Base-by-base conservation (phyloP, 2,888 invertebrate genomes). In the Archips crataeganus region DNA sequence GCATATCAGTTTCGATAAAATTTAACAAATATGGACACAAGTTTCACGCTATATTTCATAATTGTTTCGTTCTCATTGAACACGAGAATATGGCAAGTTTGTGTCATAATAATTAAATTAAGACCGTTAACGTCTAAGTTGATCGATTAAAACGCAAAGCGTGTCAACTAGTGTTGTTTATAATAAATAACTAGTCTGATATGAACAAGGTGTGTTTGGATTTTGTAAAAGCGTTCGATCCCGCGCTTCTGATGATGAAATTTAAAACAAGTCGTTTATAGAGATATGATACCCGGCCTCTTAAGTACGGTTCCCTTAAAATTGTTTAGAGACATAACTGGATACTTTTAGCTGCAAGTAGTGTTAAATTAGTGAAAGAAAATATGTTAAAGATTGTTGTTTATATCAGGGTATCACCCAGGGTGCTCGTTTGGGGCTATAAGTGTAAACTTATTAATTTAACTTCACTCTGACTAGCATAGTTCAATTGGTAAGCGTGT, bases 11-110 rank as follows among this genome's bases (percentile, higher is more conserved):
- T n/a, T 49, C 59, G 57, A 67, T 68, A 63, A 70, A 73, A 68
- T 63, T 73, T 54, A 59, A 68, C 72, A 73, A 73, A 73, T 68
- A 72, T 57, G 67, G 62, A 54, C 42, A 34, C 45, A 62, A 57
- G 62, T 62, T 67, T 72, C 62, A 62, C 54, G 72, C n/a, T 34
- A 67, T 57, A 62, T 73, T 73, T 73, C 72, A 73, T 73, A 73
- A 73, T 36, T 32, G 32, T 32, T 32, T 57, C 32, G 57, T 32
- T n/a, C n/a, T n/a, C n/a, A n/a, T n/a, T n/a, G n/a, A n/a, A n/a
- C n/a, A n/a, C n/a, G n/a, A 63, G 63, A 68, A 63, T 68, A 57
- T 68, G 68, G 57, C 67, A 57, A 68, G 61, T 68, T 57, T 68
- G 67, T 63, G 62, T 62, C 67, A 72, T 72, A 72, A 49, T 73